Evolutionary conservation across 1,140 invertebrate species (phyloP), one percentile per base, ranked within the genome.

Genomic region (Heliconius congener): DNA sequence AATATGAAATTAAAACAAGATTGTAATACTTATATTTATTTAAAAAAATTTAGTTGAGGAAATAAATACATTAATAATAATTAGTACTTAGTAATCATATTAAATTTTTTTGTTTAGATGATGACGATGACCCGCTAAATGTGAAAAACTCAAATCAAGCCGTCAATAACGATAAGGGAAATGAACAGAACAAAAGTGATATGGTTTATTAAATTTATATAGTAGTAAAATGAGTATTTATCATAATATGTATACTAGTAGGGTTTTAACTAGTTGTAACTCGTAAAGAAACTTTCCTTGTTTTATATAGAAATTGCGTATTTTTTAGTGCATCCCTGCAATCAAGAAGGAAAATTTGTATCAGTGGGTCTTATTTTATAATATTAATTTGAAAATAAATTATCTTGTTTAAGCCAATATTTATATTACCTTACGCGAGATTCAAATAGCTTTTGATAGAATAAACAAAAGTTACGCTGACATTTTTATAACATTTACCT

Each of bases 401-500:
- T 34, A 3, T 34, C 30, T 34, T 34, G 34, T 37, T 37, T 6
- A 55, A 55, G 1, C 19, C 19, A 55, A 2, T 60, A 27, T 60
- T 60, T 60, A 60, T 55, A 27, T 27, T 27, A 60, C 9, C 3
- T 60, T 60, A 23, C 30, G 2, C n/a, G 57, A 46, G 42, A 13
- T 46, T 11, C 0, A 3, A n/a, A 23, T 57, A 66, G 60, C 60
- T 27, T 66, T 66, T 66, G 3, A 30, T 27, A 66, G 23, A 27
- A 66, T 66, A 66, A 66, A 66, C 60, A 66, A 66, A 66, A 66
- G 60, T 30, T 4, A 13, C 23, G 60, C 11, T 66, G 60, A 66
- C 60, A 66, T 66, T 66, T 66, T 66, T 66, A 27, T 66, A 27
- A 66, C 23, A 66, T 66, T 66, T 66, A 66, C 60, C 55, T n/a